Percentiles rank a stretch among this genome's conserved stretches.
phyloP scores from a whole-genome alignment of 2,113 vertebrate species.

The Poecile atricapillus region DNA sequence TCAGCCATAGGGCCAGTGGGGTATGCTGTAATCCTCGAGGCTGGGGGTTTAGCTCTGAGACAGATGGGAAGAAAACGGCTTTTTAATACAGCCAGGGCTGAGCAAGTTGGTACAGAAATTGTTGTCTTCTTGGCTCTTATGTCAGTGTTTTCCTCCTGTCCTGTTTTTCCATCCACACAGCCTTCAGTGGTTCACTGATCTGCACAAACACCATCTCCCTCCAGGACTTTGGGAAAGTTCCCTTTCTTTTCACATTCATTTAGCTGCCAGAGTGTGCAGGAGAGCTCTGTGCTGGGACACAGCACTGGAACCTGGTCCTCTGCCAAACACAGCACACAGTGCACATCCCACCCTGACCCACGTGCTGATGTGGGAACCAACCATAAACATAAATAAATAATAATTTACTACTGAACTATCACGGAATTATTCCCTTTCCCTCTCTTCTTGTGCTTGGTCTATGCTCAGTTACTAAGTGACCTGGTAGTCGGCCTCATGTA shows the following conservation, averaged over 20 bases:
- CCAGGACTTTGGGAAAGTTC: background rate
- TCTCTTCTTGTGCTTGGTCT: background rate
- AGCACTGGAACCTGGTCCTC: background rate
- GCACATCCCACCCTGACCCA: background rate
- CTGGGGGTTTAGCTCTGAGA: background rate
- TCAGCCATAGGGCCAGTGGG: background rate
- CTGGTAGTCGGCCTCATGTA: background rate
- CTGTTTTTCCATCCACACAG: background rate
- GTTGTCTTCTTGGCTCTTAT: background rate
- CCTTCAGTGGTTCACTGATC: background rate
- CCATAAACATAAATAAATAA: background rate
- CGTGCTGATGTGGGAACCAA: accelerated
- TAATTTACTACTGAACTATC: background rate
- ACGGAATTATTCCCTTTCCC: background rate
- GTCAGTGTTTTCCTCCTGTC: background rate
- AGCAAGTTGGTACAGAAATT: background rate
- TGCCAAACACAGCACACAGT: background rate
- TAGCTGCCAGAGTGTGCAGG: background rate
- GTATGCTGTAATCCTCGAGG: accelerated
- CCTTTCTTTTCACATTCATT: background rate
- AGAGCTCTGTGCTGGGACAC: background rate
- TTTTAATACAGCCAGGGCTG: background rate
- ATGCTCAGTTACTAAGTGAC: background rate
- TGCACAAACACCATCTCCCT: background rate
- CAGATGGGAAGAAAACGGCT: background rate